Evolutionary conservation across 2,797 vertebrate species (phyloP).

Genomic region (Danio albolineatus): DNA sequence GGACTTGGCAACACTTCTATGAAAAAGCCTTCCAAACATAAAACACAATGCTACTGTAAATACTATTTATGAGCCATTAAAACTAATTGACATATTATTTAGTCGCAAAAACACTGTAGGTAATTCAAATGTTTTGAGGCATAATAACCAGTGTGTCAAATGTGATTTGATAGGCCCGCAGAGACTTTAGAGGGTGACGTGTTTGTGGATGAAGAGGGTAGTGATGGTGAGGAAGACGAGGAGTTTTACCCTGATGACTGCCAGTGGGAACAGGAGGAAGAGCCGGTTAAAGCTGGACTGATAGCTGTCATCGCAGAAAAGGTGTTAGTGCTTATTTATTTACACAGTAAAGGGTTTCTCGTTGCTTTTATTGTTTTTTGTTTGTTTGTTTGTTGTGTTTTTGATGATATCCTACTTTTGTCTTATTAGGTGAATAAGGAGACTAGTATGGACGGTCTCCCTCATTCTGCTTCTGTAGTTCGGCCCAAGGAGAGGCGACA

Average conservation of each 20-base stretch:
- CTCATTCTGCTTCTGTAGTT: slow-evolving; percentile 82
- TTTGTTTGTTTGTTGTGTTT: background rate
- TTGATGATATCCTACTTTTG: background rate
- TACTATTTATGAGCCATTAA: background rate
- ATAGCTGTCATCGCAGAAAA: slow-evolving; percentile 75
- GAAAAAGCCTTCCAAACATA: too few relatives aligned
- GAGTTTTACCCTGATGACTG: slow-evolving; percentile 77
- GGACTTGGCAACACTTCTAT: too few relatives aligned
- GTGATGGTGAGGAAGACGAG: slow-evolving; percentile 62
- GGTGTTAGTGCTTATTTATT: slow-evolving; percentile 58
- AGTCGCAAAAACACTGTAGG: background rate
- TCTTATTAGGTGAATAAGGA: slow-evolving; percentile 88
- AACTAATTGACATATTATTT: background rate
- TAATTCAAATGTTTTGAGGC: background rate
- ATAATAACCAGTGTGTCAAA: slow-evolving; percentile 8
- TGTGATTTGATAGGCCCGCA: slow-evolving; percentile 62
- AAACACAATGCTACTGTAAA: too few relatives aligned
- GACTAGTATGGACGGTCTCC: slow-evolving; percentile 86
- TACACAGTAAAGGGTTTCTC: background rate
- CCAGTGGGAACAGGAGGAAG: slow-evolving; percentile 81
- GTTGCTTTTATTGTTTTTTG: background rate
- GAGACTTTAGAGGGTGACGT: slow-evolving; percentile 67
- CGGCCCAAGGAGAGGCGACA: slow-evolving; percentile 91
- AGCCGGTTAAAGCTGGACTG: slow-evolving; percentile 46
- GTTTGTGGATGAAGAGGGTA: slow-evolving; percentile 68